Evolutionary conservation across 2,888 invertebrate species (phyloP), one percentile per base, ranked within the genome.

Genomic region (Acheta domesticus): DNA sequence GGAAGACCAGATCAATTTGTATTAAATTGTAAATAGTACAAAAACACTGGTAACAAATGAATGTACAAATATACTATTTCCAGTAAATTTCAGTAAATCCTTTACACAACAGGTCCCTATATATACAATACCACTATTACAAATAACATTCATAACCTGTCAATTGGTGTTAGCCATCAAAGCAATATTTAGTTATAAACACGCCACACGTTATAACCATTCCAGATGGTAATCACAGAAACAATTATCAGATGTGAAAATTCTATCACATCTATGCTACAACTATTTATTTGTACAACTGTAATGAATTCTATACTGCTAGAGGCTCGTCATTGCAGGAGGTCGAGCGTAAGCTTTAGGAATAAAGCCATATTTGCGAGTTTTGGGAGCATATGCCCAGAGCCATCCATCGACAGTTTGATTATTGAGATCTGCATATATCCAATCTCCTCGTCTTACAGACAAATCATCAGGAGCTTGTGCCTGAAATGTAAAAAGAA

Each of bases 391-490:
- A 88, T 97, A 97, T 0, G 96, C 94, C 97, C 96, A 97, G 82
- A 96, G 88, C 96, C 95, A 97, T 73, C 97, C 97, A 86, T 96
- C 97, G 73, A 95, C 96, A 0, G 96, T 97, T 88, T 97, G 97
- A 89, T 96, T 96, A 84, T 93, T 93, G 78, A 96, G 90, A 88
- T 97, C 97, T 0, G 97, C 97, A 87, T 97, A 97, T 83, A 98
- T 96, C 96, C 96, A 96, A 86, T 98, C 97, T 12, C 97, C 97
- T 79, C 96, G 90, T 83, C 94, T 91, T 81, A 97, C 96, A 11
- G 95, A 94, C 80, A 98, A 88, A 88, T 97, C 97, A 86, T 97
- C 96, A 0, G 96, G 96, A 75, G 96, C 96, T 89, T 97, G 96
- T 76, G 97, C 94, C 92, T 93, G 84, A 36, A 36, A 36, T 0